Base-by-base conservation (phyloP, 2,888 invertebrate species). In the Leistus spinibarbis region DNA sequence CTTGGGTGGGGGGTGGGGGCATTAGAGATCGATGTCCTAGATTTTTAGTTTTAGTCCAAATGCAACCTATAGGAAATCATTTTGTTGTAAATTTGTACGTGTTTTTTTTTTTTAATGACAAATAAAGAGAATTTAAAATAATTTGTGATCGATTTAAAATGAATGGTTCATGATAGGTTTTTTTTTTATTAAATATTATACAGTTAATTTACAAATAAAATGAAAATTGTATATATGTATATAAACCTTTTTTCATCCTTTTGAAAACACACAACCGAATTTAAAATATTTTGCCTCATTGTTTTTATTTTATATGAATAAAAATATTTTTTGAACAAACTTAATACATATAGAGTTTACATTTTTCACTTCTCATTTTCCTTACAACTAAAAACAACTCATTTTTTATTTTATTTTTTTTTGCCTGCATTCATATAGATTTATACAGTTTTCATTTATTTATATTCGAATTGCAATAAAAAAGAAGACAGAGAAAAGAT, bases 181-280 rank as follows among this genome's bases (percentile, higher is more conserved):
- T 69, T 69, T 75, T 82, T 82, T 84, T 84, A 83, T 84, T 84
- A 84, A 83, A 83, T 83, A 83, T 82, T 84, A 82, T 85, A 85
- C 84, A 85, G 81, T 81, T 82, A 84, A 84, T 84, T 83, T 85
- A 85, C 84, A 85, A 85, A 85, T 85, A 82, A 84, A 85, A 85
- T 85, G 85, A 85, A 85, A 85, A 85, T 82, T 85, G 84, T 84
- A 84, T 84, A 84, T 81, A 81, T 84, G 83, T 83, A 81, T 82
- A 83, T 78, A 82, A 69, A 81, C 80, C 83, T 81, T 81, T 82
- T 79, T 79, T 82, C 81, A 82, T 54, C 54, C 1, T 79, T 80
- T 68, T 53, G 66, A 77, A 78, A 79, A 79, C 79, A 81, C 81
- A 82, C 80, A 78, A 78, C 75, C 76, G 78, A 79, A 78, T 78